These are phyloP conservation scores for Lasioglossum baleicum DNA, from an alignment of 1,140 invertebrate genomes.

Conservation along the genomic window DNA sequence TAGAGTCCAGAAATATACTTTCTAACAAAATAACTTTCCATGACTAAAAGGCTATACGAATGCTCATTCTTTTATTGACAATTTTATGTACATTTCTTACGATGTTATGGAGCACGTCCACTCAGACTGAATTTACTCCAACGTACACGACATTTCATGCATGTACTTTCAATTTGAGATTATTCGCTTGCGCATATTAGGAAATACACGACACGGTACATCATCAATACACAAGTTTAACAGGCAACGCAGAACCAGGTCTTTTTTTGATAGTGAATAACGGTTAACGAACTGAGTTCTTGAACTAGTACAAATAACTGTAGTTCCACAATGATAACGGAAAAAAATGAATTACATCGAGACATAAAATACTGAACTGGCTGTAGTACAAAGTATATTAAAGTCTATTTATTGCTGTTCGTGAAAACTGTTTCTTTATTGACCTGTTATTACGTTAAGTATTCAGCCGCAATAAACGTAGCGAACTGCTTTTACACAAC, in stretches of 20 bases:
- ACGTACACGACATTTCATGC: slow-evolving; percentile 30
- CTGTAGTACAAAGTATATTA: neutral
- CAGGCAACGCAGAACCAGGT: slow-evolving; percentile 40
- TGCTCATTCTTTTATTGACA: slow-evolving; percentile 61
- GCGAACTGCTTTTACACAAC: slow-evolving; percentile 30
- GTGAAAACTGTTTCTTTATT: slow-evolving; percentile 36
- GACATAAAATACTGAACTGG: neutral
- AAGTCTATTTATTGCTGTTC: slow-evolving; percentile 4
- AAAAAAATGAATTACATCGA: neutral
- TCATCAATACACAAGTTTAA: neutral
- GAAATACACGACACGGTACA: slow-evolving; percentile 27
- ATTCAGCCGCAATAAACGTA: slow-evolving; percentile 56
- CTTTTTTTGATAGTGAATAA: neutral
- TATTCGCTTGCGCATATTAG: slow-evolving; percentile 11
- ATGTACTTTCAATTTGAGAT: slow-evolving; percentile 11
- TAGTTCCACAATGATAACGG: neutral
- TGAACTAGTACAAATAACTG: neutral
- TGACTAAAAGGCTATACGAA: slow-evolving; percentile 54
- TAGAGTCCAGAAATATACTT: too few relatives aligned
- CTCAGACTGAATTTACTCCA: slow-evolving; percentile 30
- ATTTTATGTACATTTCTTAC: slow-evolving; percentile 60
- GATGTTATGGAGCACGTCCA: slow-evolving; percentile 41
- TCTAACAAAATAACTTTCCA: neutral
- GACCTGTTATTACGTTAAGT: slow-evolving; percentile 54
- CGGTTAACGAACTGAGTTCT: slow-evolving; percentile 1